Base-by-base conservation (phyloP, 2,888 invertebrate species). In the Pterobdella sp. region DNA sequence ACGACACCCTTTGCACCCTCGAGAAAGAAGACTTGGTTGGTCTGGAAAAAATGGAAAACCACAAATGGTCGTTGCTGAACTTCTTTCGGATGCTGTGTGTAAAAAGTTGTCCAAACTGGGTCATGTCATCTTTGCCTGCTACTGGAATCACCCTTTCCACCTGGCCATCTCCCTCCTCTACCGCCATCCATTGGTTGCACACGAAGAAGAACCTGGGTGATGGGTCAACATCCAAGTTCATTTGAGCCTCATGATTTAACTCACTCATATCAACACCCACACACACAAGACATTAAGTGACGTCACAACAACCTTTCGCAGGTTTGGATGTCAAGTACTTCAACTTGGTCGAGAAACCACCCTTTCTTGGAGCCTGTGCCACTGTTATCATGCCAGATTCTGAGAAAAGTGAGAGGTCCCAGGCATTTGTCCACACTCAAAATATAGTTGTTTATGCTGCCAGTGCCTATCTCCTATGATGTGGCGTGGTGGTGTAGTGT, bases 331-430 rank as follows among this genome's bases (percentile, higher is more conserved):
- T 83, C 83, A 0, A 79, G 79, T 26, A 82, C 74, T 60, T 81
- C 80, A 2, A 83, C 75, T 77, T 82, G 82, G 73, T 83, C 82
- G 22, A 83, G 78, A 74, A 79, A 82, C 83, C 83, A 83, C 37
- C 81, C 80, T 69, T 79, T 78, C 36, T 77, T 74, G 73, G 81
- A 80, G n/a, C 82, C 81, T 22, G 78, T 78, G 34, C 82, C 83
- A 32, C 79, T 78, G 77, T 83, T 83, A 77, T 83, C 83, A 74
- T 83, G 83, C 83, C 82, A 83, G 71, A 83, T 80, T 3, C 83
- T 77, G 71, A 82, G 77, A 77, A 81, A 83, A 52, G 79, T 81
- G 35, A 83, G 78, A 0, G 81, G 79, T 1, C 83, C 83, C 4
- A 83, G 79, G 36, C 78, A 79, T 0, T 76, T 72, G 76, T 83